Percentiles rank a stretch among this genome's conserved stretches.
phyloP scores from a whole-genome alignment of 2,113 vertebrate species.

The Coracopsis vasa region DNA sequence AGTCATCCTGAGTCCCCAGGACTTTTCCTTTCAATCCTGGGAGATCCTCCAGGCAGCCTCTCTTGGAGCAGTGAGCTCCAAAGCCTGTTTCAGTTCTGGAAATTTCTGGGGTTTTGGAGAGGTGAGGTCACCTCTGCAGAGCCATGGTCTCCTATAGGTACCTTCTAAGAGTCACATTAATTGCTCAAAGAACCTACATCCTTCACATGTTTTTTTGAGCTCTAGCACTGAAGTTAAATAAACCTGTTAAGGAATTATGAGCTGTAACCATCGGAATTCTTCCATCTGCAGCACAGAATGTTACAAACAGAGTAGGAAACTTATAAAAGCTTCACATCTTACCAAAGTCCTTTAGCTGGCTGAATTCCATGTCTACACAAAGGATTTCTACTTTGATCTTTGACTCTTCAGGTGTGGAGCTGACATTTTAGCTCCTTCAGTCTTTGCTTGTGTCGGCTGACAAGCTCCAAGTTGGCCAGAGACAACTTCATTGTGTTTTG shows the following conservation, averaged over 20 bases:
- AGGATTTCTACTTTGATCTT: background rate
- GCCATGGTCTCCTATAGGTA: background rate
- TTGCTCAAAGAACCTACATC: background rate
- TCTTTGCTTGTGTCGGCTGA: background rate
- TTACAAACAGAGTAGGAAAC: constrained; percentile 22
- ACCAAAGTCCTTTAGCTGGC: background rate
- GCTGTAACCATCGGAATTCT: background rate
- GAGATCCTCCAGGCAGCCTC: background rate
- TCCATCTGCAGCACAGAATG: background rate
- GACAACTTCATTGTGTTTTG: background rate
- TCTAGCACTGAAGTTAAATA: background rate
- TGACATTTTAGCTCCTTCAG: background rate
- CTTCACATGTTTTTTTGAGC: background rate
- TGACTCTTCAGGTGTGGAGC: background rate
- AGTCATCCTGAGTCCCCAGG: background rate
- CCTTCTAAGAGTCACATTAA: background rate
- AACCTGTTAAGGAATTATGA: background rate
- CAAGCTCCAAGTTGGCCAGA: background rate
- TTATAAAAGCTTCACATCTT: background rate
- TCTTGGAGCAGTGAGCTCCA: background rate
- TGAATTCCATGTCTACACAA: background rate
- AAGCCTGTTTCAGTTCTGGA: background rate
- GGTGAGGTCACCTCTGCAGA: background rate
- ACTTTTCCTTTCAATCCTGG: background rate
- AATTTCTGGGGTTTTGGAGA: background rate